Evolutionary conservation across 2,113 vertebrate genomes (phyloP).

Genomic region (Empidonax alnorum): DNA sequence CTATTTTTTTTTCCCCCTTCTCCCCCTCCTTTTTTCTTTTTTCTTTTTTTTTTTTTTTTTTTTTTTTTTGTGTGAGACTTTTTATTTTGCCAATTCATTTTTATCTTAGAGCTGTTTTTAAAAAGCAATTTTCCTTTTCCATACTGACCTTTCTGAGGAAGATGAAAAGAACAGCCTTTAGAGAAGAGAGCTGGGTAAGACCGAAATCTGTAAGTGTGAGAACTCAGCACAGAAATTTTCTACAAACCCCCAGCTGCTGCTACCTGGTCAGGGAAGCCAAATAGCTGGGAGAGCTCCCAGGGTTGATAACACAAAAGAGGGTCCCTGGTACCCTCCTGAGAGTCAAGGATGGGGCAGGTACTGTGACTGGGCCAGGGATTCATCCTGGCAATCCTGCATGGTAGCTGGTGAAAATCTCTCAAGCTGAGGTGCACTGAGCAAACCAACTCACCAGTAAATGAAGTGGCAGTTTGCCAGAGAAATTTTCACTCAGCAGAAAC

Average conservation of each 20-base stretch:
- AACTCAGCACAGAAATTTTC: background rate
- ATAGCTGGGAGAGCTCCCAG: background rate
- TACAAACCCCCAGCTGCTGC: background rate
- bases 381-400: background rate
- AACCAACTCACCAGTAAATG: background rate
- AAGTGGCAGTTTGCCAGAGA: slow-evolving; percentile 35
- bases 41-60: background rate
- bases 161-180: background rate
- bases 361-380: background rate
- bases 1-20: background rate
- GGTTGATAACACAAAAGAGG: background rate
- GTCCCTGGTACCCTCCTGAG: accelerated
- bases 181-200: background rate
- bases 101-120: background rate
- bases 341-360: background rate
- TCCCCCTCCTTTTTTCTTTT: background rate
- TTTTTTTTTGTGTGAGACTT: background rate
- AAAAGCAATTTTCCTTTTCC: background rate
- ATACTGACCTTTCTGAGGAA: background rate
- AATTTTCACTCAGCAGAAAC: slow-evolving; percentile 29
- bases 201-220: background rate
- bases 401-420: background rate
- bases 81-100: background rate
- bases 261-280: background rate
- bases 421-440: background rate